Evolutionary conservation across 2,797 vertebrate genomes (phyloP).

Genomic region (Notolepis coatsorum): DNA sequence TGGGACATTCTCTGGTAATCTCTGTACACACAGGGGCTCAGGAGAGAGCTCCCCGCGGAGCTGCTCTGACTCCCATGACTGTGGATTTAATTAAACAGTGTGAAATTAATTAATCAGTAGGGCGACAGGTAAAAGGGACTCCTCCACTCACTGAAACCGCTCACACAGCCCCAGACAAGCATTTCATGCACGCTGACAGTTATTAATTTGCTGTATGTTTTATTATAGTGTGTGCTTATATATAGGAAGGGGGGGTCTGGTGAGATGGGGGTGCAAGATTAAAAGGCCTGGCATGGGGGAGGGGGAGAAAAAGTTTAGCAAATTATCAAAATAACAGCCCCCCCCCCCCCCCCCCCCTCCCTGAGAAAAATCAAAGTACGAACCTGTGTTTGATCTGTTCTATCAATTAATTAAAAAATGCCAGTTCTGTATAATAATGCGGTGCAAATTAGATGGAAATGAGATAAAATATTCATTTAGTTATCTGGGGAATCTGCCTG

Average conservation of each 20-base stretch:
- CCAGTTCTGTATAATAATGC: slow-evolving; percentile 84
- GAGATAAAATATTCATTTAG: slow-evolving; percentile 87
- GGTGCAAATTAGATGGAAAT: slow-evolving; percentile 88
- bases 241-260: too few relatives aligned
- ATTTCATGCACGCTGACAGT: slow-evolving; percentile 72
- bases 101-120: slow-evolving; percentile 83
- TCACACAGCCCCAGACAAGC: slow-evolving; percentile 73
- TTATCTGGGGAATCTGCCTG: slow-evolving; percentile 84
- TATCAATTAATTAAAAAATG: slow-evolving; percentile 86
- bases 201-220: slow-evolving; percentile 76
- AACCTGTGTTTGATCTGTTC: slow-evolving; percentile 86
- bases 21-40: slow-evolving; percentile 65
- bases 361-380: slow-evolving; percentile 83
- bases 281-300: slow-evolving; percentile 55
- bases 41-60: slow-evolving; percentile 62
- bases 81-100: slow-evolving; percentile 85
- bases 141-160: slow-evolving; percentile 68
- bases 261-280: slow-evolving; percentile 61
- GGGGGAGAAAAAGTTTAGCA: slow-evolving; percentile 60
- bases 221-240: slow-evolving; percentile 61
- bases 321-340: slow-evolving; percentile 78
- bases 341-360: too few relatives aligned
- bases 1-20: slow-evolving; percentile 74
- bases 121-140: slow-evolving; percentile 78
- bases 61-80: slow-evolving; percentile 74